Evolutionary conservation across 2,888 invertebrate genomes (phyloP), one percentile per base, ranked within the genome.

Genomic region (Kryphioiulus occultus): DNA sequence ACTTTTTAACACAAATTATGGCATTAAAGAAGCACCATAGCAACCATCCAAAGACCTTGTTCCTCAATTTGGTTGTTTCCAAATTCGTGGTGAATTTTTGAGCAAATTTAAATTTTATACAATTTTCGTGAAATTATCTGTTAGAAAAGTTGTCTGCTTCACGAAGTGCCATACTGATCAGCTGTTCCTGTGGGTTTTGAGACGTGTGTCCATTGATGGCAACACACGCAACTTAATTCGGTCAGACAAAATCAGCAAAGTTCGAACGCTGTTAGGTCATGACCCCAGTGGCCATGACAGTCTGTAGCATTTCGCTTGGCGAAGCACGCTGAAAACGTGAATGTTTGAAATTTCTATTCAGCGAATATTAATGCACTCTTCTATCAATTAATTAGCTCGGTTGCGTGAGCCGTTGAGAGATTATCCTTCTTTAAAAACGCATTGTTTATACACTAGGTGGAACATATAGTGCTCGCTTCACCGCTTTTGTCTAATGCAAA

Each of bases 341-440:
- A 53, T 53, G 19, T 19, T 7, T 22, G 17, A 59, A 22, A 19
- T 19, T 53, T 59, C 22, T 59, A 59, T 59, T 22, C 59, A 59
- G 59, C 59, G 19, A 59, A 59, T 59, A 59, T 59, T 59, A 59
- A 59, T 59, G 59, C 59, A 22, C 19, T n/a, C 59, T 59, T 59
- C 22, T 59, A 59, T 59, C 59, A 59, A 59, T 59, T 59, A 59
- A 59, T 59, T 59, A 59, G 17, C 59, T 59, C 59, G 59, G 59
- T 59, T 59, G 59, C 59, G 59, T 59, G 59, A 59, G 22, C 59
- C 59, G 59, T 59, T 59, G 59, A 59, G 59, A 59, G 59, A 59
- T 59, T 59, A 59, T 59, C 59, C 19, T 59, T 22, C 59, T 22
- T 59, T 59, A 22, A 59, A 59, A 59, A 59, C 9, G 59, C 59